Evolutionary conservation across 2,113 vertebrate species (phyloP).

Genomic region (Amazona vittata): DNA sequence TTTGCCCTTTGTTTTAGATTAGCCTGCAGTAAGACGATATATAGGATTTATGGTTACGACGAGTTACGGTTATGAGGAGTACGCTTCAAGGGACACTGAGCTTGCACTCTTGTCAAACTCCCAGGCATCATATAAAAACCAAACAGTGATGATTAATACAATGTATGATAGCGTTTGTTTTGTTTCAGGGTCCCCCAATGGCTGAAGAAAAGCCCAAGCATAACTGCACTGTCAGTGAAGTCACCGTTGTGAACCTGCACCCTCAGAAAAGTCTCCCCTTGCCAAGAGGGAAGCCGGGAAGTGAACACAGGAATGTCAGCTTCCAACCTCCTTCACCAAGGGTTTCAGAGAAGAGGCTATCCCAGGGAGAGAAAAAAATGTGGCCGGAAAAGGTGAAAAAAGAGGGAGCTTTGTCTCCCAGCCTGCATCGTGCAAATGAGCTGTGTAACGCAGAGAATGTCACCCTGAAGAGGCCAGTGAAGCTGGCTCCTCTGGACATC

Average conservation of each 20-base stretch:
- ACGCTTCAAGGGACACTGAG: not conserved
- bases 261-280: slow-evolving; percentile 35
- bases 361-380: slow-evolving; percentile 20
- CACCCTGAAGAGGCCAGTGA: slow-evolving; percentile 68
- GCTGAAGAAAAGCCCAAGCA: slow-evolving; percentile 59
- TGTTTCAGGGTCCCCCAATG: slow-evolving; percentile 16
- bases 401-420: slow-evolving; percentile 28
- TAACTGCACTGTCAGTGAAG: slow-evolving; percentile 71
- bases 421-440: not conserved
- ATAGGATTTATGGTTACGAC: not conserved
- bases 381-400: slow-evolving; percentile 30
- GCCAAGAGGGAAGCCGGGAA: not conserved
- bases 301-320: not conserved
- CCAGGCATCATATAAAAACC: not conserved
- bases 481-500: slow-evolving; percentile 79
- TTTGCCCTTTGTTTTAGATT: not conserved
- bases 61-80: not conserved
- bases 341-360: slow-evolving; percentile 16
- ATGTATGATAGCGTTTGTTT: not conserved
- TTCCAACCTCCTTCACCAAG: slow-evolving; percentile 40
- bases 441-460: slow-evolving; percentile 35
- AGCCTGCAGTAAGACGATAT: not conserved
- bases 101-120: not conserved
- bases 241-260: slow-evolving; percentile 69
- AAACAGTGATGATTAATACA: not conserved